Evolutionary conservation across 2,113 vertebrate genomes (phyloP).

Genomic region (Pachyramphus minor): DNA sequence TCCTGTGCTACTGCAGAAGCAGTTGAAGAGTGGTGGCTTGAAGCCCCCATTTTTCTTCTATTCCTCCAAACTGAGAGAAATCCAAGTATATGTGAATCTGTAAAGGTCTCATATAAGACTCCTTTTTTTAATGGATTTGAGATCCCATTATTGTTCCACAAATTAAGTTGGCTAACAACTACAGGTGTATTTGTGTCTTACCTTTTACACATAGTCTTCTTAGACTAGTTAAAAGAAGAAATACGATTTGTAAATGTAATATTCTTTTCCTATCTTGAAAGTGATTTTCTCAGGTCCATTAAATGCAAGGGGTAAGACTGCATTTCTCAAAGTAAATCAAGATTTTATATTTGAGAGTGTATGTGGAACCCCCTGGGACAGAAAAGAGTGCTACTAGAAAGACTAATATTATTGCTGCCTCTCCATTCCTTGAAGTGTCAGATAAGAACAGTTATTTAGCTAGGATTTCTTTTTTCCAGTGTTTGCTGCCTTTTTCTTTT

Average conservation of each 20-base stretch:
- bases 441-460: not conserved
- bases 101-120: not conserved
- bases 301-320: not conserved
- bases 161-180: not conserved
- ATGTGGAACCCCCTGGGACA: not conserved
- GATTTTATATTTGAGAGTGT: not conserved
- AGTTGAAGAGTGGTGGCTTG: not conserved
- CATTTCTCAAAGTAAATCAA: not conserved
- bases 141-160: not conserved
- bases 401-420: not conserved
- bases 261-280: not conserved
- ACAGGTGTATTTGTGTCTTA: not conserved
- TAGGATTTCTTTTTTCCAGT: not conserved
- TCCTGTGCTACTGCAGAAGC: not conserved
- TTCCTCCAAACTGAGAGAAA: not conserved
- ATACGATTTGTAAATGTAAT: not conserved
- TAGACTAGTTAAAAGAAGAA: not conserved
- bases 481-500: not conserved
- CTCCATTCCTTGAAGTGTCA: not conserved
- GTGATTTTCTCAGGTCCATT: not conserved
- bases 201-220: not conserved
- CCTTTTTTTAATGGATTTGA: not conserved
- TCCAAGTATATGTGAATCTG: not conserved
- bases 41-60: not conserved
- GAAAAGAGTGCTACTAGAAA: not conserved